Base-by-base conservation (phyloP, 2,797 vertebrate genomes). In the Anguilla obscura region DNA sequence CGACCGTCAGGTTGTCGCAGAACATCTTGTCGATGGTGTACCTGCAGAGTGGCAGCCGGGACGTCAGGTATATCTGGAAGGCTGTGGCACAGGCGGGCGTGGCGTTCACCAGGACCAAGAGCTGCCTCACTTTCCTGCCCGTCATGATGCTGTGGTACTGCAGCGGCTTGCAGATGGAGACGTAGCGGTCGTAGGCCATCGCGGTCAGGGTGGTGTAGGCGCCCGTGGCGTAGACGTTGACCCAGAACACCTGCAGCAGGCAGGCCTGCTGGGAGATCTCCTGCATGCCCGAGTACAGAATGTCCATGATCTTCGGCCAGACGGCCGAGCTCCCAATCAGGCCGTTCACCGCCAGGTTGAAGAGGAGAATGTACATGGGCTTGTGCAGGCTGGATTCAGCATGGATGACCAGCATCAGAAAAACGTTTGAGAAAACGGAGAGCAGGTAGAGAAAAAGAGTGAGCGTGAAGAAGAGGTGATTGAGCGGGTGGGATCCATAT, bases 61-160 rank as follows among this genome's bases (percentile, higher is more conserved):
- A 92, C 0, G 91, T 92, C 58, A 94, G 56, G 4, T 87, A 84
- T 0, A 93, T 71, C 86, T 95, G 94, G 24, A 87, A 52, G 52
- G 30, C 88, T 14, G 89, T 16, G 74, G 87, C 56, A 1, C 48
- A 18, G 2, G 89, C 21, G 0, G 93, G 92, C 40, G 88, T 0
- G 30, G 86, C 1, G 27, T 94, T 93, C 0, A 91, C 88, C 21
- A 89, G 7, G 6, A 48, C 24, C 84, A 95, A 58, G 58, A 94
- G 88, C n/a, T 86, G n/a, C 30, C 40, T 88, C 12, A 94, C 89
- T 71, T 83, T 89, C 1, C 18, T 58, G 0, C 92, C 89, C 1
- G 93, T 94, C 92, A 95, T 92, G 79, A 95, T 91, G 86, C 30
- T 88, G 88, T 93, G 91, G 82, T 95, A 95, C 56, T 91, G 91